These are phyloP conservation scores for Lanistes nyassanus DNA, from an alignment of 1,140 invertebrate genomes.

Conservation along the genomic window DNA sequence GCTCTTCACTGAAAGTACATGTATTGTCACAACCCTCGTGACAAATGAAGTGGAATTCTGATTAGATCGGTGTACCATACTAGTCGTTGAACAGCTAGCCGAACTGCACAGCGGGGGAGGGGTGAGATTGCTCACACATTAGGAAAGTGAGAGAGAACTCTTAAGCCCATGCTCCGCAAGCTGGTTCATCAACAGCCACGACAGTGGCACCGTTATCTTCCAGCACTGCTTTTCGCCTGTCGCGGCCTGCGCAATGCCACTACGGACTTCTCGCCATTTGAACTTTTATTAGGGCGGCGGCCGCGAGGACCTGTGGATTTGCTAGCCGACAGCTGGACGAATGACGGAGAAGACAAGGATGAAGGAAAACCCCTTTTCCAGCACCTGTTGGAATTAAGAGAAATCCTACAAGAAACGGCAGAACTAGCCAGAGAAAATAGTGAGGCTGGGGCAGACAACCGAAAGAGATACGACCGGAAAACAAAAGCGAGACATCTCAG, in stretches of 20 bases:
- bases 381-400: slow-evolving; percentile 21
- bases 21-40: no score
- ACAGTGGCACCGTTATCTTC: background rate
- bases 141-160: no score
- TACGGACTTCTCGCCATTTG: slow-evolving; percentile 49
- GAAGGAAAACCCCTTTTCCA: slow-evolving; percentile 30
- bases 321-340: slow-evolving; percentile 47
- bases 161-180: slow-evolving; percentile 45
- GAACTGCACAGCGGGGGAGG: no score
- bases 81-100: no score
- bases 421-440: slow-evolving; percentile 25
- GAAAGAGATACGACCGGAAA: slow-evolving; percentile 22
- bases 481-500: slow-evolving; percentile 17
- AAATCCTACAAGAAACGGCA: slow-evolving; percentile 22
- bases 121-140: no score
- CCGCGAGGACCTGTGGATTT: slow-evolving; percentile 45
- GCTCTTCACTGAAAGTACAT: no score
- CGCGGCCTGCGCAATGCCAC: slow-evolving; percentile 23
- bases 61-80: no score
- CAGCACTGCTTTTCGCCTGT: background rate
- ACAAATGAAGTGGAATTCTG: no score
- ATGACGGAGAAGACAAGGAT: slow-evolving; percentile 17
- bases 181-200: background rate
- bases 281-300: slow-evolving; percentile 47
- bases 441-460: background rate